These are phyloP conservation scores for Bungarus multicinctus DNA, from an alignment of 2,113 vertebrate genomes.

Conservation along the genomic window DNA sequence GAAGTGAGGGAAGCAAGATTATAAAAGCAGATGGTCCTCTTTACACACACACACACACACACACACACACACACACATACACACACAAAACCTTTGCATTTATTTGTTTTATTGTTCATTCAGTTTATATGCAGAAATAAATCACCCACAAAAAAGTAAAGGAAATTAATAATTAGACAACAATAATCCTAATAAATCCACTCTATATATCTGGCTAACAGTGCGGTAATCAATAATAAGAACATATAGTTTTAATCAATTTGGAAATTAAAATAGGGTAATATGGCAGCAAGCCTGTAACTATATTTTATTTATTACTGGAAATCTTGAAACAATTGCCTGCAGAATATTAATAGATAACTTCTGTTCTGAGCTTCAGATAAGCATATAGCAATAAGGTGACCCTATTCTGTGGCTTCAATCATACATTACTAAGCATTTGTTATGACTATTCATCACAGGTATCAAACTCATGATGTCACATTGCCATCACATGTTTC, in stretches of 20 bases:
- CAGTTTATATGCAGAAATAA: background rate
- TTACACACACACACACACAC: background rate
- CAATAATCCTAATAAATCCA: background rate
- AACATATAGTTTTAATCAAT: background rate
- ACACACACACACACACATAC: background rate
- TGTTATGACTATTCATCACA: background rate
- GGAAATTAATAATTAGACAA: background rate
- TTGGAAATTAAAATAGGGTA: background rate
- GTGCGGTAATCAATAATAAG: background rate
- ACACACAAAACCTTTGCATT: background rate
- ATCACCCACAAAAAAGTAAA: background rate
- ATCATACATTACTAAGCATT: background rate
- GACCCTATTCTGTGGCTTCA: background rate
- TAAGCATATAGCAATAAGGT: background rate
- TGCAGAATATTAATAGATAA: background rate
- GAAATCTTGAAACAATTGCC: background rate
- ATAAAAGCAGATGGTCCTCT: background rate
- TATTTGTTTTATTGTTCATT: background rate
- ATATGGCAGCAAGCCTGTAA: background rate
- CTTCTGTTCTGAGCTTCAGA: background rate
- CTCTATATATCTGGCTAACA: background rate
- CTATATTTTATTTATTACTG: background rate
- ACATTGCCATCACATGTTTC: too few species aligned
- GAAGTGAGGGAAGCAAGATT: background rate
- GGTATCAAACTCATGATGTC: too few species aligned